Evolutionary conservation across 2,888 invertebrate species (phyloP).

Genomic region (Ecliptopera silaceata): DNA sequence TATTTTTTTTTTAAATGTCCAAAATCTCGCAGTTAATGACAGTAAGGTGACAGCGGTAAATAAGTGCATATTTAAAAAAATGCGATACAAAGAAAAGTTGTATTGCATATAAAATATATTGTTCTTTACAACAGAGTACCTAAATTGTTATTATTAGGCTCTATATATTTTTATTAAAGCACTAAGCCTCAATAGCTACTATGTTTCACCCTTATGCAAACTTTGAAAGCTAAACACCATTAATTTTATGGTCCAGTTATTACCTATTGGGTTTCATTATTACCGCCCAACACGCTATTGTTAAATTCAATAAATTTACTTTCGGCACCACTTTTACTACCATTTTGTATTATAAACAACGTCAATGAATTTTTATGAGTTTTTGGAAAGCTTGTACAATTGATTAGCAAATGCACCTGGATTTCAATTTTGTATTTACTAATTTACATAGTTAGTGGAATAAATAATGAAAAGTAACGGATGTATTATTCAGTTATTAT

Average conservation of each 20-base stretch:
- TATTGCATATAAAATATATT: too few species aligned
- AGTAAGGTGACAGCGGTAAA: too few species aligned
- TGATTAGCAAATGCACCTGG: slow-evolving; percentile 18
- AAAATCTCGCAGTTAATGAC: too few species aligned
- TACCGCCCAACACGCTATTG: slow-evolving; percentile 48
- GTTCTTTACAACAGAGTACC: too few species aligned
- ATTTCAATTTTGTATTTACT: slow-evolving; percentile 1
- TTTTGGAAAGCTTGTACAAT: slow-evolving; percentile 18
- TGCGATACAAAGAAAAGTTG: too few species aligned
- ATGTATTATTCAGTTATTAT: too few species aligned
- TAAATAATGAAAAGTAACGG: too few species aligned
- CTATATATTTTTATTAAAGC: not conserved
- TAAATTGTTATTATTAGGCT: not conserved
- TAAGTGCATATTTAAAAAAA: too few species aligned
- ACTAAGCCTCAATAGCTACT: slow-evolving; percentile 29
- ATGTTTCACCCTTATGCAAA: slow-evolving; percentile 42
- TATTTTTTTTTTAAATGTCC: too few species aligned
- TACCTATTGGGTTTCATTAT: slow-evolving; percentile 45
- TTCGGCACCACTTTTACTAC: slow-evolving; percentile 42
- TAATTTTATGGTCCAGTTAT: slow-evolving; percentile 44
- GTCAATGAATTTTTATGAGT: slow-evolving; percentile 37
- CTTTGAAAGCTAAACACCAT: slow-evolving; percentile 40
- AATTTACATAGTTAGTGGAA: not conserved
- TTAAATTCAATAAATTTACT: slow-evolving; percentile 54
- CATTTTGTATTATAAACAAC: slow-evolving; percentile 36